Base-by-base conservation (phyloP, 2,113 vertebrate genomes). In the Cryptomyrus ogoouensis region DNA sequence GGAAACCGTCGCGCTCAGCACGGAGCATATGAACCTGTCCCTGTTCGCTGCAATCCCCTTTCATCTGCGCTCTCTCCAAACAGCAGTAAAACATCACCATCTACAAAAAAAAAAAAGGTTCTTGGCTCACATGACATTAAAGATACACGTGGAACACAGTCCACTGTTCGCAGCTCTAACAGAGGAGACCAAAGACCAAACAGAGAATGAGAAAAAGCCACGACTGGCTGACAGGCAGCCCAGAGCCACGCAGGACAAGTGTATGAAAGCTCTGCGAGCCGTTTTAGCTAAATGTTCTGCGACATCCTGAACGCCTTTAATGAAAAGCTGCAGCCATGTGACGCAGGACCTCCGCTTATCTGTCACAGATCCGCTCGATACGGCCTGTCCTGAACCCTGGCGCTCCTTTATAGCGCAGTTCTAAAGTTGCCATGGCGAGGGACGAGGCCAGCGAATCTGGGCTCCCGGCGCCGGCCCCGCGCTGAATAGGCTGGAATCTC, bases 351-450 rank as follows among this genome's bases (percentile, higher is more conserved):
- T 89, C 84, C 13, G 74, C 91, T 87, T 85, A 90, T 92, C 94
- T 83, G 90, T 88, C 88, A 93, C 83, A 92, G 91, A 49, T 87
- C 87, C 5, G 74, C 56, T 84, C 80, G 80, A 89, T 84, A 90
- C 91, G 85, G 92, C 91, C 90, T 47, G 90, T 52, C 87, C 87
- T 47, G 58, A 88, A 86, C 80, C 88, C 87, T 83, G 85, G 83
- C 6, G 53, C 49, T 4, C 35, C 88, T 91, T 93, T 92, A 92
- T 91, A 47, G 88, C 90, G 58, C 24, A 70, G 56, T 91, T 93
- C 21, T 92, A 91, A 94, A 93, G 95, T 94, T 93, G 91, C 94
- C 94, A 95, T 94, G 91, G 94, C 92, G 92, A 94, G 92, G 89
- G 91, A 92, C 77, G 88, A 87, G 89, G 89, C 83, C 85, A 88